Evolutionary conservation across 2,113 vertebrate genomes (phyloP), one percentile per base, ranked within the genome.

Genomic region (Sitta europaea): DNA sequence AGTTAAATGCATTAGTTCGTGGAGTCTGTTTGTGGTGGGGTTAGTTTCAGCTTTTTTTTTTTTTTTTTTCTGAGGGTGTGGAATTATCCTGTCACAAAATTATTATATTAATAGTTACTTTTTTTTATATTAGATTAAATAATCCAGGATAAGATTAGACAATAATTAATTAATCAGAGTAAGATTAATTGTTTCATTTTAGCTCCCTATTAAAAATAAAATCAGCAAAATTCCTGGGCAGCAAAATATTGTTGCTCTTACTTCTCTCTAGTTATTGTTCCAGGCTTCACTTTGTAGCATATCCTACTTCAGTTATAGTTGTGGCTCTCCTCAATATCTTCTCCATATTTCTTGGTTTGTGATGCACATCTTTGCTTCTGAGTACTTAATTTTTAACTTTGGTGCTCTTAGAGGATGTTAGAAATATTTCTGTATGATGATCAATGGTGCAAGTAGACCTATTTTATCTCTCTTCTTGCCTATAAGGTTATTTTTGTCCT

Each of bases 31-130:
- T 78, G 17, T 51, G 53, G 6, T 47, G 31, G 4, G 25, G 10
- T 62, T 72, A 12, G 7, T 62, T 83, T 67, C 36, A 57, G 22
- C 3, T 35, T 51, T 62, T n/a, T n/a, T 9, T 12, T 24, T 67
- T 24, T 16, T n/a, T n/a, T 29, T 29, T 38, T 50, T 58, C 12
- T 16, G 10, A 9, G 2, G 4, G 2, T 3, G 6, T 12, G 4
- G 6, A 94, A 97, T 92, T 97, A 97, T 97, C 96, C 96, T 95
- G 77, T 96, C 93, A 94, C 35, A 28, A 55, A 68, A 50, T 79
- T n/a, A n/a, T n/a, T n/a, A n/a, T 54, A 29, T 73, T 54, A 75
- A 67, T 79, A 36, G 40, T 70, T 90, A 66, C 6, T n/a, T n/a
- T 7, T 63, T 76, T 78, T 5, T 7, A 40, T 66, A 51, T 67